A percentile compares a stretch with the other conserved stretches of the same genome.
These are phyloP conservation scores for Zenarchopterus dispar DNA, from an alignment of 2,797 vertebrate species.

Conservation along the genomic window DNA sequence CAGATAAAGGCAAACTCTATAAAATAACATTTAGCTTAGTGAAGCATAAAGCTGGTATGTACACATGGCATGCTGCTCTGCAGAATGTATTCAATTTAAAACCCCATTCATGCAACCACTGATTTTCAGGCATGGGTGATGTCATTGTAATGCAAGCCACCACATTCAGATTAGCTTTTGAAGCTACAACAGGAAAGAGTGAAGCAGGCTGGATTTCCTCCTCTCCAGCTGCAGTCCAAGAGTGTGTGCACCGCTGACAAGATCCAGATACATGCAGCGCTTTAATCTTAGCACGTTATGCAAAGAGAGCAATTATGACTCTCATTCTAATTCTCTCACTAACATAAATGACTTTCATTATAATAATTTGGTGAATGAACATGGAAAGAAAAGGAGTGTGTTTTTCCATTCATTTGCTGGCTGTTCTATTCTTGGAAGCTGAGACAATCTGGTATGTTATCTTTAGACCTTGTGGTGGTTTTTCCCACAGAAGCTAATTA, in stretches of 20 bases:
- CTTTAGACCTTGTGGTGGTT: constrained; percentile 49
- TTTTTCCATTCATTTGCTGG: constrained; percentile 38
- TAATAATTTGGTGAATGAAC: constrained; percentile 10
- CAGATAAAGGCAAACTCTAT: no score
- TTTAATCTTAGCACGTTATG: constrained; percentile 5
- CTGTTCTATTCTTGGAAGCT: constrained; percentile 42
- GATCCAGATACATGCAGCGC: constrained; percentile 14
- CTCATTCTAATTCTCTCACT: constrained; percentile 1
- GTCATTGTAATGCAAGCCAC: constrained; percentile 54
- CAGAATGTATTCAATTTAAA: constrained; percentile 40
- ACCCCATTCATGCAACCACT: constrained; percentile 38
- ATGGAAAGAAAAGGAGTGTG: constrained; percentile 11
- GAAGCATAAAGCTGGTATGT: constrained; percentile 31
- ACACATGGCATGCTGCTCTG: constrained; percentile 33
- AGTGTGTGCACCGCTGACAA: constrained; percentile 17
- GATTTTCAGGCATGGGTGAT: constrained; percentile 47
- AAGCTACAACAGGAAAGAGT: constrained; percentile 47
- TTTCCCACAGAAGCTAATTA: constrained; percentile 30
- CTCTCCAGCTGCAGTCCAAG: constrained; percentile 12
- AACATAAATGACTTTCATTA: constrained; percentile 10
- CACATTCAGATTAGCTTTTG: constrained; percentile 47
- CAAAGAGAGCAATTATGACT: constrained; percentile 8
- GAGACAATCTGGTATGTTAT: constrained; percentile 54
- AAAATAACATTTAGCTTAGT: background rate
- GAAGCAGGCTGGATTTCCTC: constrained; percentile 39